Conservation (phyloP, 1,140 invertebrate species). For the Drosophila albomicans region DNA sequence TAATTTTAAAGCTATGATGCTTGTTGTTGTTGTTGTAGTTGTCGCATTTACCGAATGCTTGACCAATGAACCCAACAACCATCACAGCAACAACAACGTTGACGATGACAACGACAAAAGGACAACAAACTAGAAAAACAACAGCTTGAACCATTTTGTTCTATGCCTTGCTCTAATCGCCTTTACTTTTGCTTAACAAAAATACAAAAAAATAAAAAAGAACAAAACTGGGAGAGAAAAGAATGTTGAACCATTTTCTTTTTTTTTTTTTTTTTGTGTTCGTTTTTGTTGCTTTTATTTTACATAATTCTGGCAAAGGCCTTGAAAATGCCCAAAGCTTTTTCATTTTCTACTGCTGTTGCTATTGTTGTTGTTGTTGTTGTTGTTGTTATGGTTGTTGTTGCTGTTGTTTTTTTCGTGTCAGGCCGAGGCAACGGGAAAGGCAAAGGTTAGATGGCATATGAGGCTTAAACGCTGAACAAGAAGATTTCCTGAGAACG, state of each 20-base stretch:
- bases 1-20: slow-evolving; percentile 34
- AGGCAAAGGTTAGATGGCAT: slow-evolving; percentile 35
- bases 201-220: slow-evolving; percentile 4
- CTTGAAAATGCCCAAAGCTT: slow-evolving; percentile 34
- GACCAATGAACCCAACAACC: slow-evolving; percentile 47
- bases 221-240: background rate
- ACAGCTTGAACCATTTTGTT: slow-evolving; percentile 40
- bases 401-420: slow-evolving; percentile 7
- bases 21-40: slow-evolving; percentile 11
- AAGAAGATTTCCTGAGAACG: slow-evolving; percentile 28
- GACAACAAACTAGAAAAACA: slow-evolving; percentile 26
- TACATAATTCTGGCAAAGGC: slow-evolving; percentile 43
- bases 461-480: slow-evolving; percentile 39
- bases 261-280: background rate
- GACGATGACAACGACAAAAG: background rate
- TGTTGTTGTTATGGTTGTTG: background rate
- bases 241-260: slow-evolving; percentile 27
- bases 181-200: slow-evolving; percentile 16
- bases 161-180: slow-evolving; percentile 39
- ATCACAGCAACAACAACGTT: slow-evolving; percentile 12
- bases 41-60: slow-evolving; percentile 25
- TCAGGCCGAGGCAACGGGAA: slow-evolving; percentile 11
- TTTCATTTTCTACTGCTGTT: slow-evolving; percentile 1
- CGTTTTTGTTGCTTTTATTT: slow-evolving; percentile 28
- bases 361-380: background rate